Percentiles rank a stretch among this genome's conserved stretches.
Evolutionary conservation across 2,797 vertebrate genomes (phyloP).

Genomic region (Aphelocoma californica): DNA sequence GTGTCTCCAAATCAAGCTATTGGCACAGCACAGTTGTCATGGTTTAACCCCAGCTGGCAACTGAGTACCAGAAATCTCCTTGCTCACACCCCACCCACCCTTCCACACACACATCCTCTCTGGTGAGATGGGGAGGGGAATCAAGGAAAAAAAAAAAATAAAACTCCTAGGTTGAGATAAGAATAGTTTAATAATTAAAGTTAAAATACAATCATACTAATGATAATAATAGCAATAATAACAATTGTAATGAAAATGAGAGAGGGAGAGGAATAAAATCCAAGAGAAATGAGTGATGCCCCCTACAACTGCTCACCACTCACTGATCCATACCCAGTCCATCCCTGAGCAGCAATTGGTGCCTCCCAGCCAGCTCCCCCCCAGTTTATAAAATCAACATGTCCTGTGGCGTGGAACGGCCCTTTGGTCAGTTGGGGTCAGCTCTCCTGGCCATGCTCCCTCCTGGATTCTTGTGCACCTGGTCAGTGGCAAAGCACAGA

Average conservation of each 20-base stretch:
- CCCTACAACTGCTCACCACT: not conserved
- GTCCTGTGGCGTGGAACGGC: not conserved
- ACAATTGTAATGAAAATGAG: not conserved
- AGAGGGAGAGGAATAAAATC: not conserved
- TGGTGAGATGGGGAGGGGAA: not conserved
- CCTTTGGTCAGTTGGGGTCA: not conserved
- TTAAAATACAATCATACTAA: not conserved
- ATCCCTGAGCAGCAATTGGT: not conserved
- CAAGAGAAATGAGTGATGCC: not conserved
- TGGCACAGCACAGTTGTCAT: fast-evolving
- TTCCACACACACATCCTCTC: not conserved
- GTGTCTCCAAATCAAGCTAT: not conserved
- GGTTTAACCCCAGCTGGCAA: not conserved
- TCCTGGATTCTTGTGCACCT: not conserved
- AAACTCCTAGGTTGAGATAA: not conserved
- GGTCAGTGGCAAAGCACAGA: not conserved
- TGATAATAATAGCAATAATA: not conserved
- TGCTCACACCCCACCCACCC: not conserved
- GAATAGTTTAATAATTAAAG: not conserved
- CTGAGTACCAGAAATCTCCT: not conserved
- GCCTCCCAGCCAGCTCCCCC: not conserved
- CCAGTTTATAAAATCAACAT: not conserved
- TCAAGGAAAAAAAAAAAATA: not conserved
- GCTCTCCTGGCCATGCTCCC: not conserved
- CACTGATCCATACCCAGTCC: not conserved